phyloP scores from a whole-genome alignment of 2,797 vertebrate genomes.

The Enteromius trimaculatus region DNA sequence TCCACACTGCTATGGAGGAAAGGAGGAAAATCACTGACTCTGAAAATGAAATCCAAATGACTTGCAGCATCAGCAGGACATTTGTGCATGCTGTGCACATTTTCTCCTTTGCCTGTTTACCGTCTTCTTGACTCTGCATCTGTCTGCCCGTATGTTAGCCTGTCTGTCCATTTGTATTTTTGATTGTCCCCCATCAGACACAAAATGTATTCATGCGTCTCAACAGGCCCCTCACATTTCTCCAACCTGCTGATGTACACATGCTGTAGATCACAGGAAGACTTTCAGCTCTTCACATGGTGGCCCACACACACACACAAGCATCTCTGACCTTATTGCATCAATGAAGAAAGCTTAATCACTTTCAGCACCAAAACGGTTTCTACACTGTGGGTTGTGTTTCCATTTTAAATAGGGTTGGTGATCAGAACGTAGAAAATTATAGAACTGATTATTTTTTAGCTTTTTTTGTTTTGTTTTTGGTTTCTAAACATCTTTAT shows the following conservation, averaged over 20 bases:
- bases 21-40: conserved; percentile 15
- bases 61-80: conserved; percentile 69
- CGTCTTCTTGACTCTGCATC: conserved; percentile 40
- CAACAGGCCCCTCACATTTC: conserved; percentile 58
- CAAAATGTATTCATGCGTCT: conserved; percentile 58
- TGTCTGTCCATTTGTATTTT: conserved; percentile 46
- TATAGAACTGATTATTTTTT: background rate
- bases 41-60: conserved; percentile 58
- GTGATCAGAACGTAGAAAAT: background rate
- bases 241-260: conserved; percentile 64
- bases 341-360: conserved; percentile 26
- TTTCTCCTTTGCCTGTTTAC: conserved; percentile 61
- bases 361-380: background rate
- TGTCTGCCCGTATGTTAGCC: conserved; percentile 62
- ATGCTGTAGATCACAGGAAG: conserved; percentile 72
- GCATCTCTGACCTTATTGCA: conserved; percentile 25
- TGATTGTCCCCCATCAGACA: conserved; percentile 51
- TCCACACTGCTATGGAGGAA: background rate
- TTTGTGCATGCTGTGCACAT: conserved; percentile 68
- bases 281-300: conserved; percentile 80
- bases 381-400: background rate
- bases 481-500: background rate
- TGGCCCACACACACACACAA: conserved; percentile 28
- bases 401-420: conserved; percentile 1
- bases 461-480: background rate